A percentile compares a stretch with the other conserved stretches of the same genome.
These are phyloP conservation scores for Ephestia elutella DNA, from an alignment of 1,140 invertebrate species.

Conservation along the genomic window DNA sequence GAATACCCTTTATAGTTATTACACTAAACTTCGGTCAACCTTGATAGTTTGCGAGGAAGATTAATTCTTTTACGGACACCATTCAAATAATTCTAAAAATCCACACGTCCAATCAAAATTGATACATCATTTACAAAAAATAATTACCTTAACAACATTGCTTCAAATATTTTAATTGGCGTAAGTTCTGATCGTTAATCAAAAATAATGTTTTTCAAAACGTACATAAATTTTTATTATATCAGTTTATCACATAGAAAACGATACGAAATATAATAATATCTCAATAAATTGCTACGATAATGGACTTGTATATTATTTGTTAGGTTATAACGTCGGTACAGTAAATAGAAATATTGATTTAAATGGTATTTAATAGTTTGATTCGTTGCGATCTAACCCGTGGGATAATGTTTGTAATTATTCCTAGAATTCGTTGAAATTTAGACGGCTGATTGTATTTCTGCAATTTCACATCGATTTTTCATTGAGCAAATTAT, in stretches of 20 bases:
- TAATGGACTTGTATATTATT: slow-evolving; percentile 2
- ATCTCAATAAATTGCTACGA: not conserved
- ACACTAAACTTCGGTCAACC: too few species aligned
- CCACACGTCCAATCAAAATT: not conserved
- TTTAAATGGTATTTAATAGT: not conserved
- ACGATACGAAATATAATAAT: not conserved
- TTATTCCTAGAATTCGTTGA: not conserved
- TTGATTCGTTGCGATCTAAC: not conserved
- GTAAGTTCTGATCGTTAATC: not conserved
- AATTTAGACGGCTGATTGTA: not conserved
- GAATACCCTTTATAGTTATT: too few species aligned
- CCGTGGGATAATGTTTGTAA: not conserved
- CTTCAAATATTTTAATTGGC: not conserved
- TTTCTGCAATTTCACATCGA: not conserved
- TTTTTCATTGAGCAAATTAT: not conserved
- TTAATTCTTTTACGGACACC: too few species aligned
- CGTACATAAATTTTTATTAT: not conserved
- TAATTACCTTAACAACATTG: not conserved
- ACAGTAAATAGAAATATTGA: not conserved
- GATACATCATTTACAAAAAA: not conserved
- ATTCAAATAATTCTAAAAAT: not conserved
- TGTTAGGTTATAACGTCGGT: not conserved
- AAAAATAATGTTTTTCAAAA: not conserved
- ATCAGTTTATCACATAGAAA: not conserved
- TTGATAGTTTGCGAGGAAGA: too few species aligned